Evolutionary conservation across 35 echinoderm and acorn worm species (phyloP), one percentile per base, ranked within the genome.

Genomic region (Chiridota heheva): DNA sequence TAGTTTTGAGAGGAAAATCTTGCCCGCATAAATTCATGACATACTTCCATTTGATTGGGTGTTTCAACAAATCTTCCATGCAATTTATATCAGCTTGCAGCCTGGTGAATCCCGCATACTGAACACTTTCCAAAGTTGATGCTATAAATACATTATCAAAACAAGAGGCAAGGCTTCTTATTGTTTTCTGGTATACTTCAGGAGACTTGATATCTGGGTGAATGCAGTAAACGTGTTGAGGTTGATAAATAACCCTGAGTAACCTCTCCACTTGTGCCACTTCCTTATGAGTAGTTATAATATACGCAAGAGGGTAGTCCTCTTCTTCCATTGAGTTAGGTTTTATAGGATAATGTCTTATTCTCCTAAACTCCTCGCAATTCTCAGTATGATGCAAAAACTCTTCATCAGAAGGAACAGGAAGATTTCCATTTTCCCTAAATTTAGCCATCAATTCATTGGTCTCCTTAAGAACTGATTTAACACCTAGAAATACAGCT

Each of bases 1-100:
- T 90, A 45, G 88, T 90, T 44, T 90, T 90, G 16, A 90, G 48
- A 20, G 88, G 88, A 29, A 90, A 90, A 45, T 88, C 86, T 68
- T 88, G 86, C 36, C 43, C 76, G 39, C 86, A 88, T 13, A 88
- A 7, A 47, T 90, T 90, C 46, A 90, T 48, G 32, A 59, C 69
- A 39, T 90, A 90, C 26, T 72, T 63, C 88, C 88, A 90, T 17
- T 49, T 57, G 4, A 69, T 63, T 29, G 45, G 59, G 25, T 82
- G 61, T 2, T 43, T 16, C 24, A 84, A 31, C 2, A 90, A 48
- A 84, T 90, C 88, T 5, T 42, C 45, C 80, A 90, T 78, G 35
- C 88, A 90, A 65, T 90, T 84, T 28, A 90, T 39, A 47, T 90
- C 88, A 10, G 88, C 88, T 45, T 77, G 71, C 8, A 90, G 70